Evolutionary conservation across 1,140 invertebrate genomes (phyloP).

Genomic region (Adoxophyes honmai): DNA sequence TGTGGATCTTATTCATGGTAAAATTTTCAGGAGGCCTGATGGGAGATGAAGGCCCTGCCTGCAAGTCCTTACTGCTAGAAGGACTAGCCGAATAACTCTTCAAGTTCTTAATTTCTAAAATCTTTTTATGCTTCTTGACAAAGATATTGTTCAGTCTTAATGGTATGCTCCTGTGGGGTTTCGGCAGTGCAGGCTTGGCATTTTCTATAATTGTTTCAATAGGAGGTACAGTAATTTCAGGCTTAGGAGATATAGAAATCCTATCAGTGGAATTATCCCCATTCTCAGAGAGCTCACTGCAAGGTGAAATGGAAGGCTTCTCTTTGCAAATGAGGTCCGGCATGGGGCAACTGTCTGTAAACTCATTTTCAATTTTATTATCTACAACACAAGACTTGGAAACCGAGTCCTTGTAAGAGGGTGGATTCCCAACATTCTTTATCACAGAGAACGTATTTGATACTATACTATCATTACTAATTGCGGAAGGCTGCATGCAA

Average conservation of each 20-base stretch:
- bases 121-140: conserved; percentile 70
- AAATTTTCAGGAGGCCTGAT: conserved; percentile 42
- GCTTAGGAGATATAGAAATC: conserved; percentile 42
- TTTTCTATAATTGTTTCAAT: conserved; percentile 25
- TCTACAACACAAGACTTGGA: conserved; percentile 41
- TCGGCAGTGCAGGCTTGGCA: conserved; percentile 14
- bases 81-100: conserved; percentile 32
- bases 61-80: conserved; percentile 17
- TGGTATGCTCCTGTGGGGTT: conserved; percentile 42
- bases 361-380: conserved; percentile 59
- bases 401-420: conserved; percentile 42
- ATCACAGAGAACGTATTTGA: conserved; percentile 69
- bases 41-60: conserved; percentile 17
- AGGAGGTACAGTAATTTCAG: conserved; percentile 24
- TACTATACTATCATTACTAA: conserved; percentile 38
- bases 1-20: conserved; percentile 50
- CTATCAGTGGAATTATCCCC: conserved; percentile 59
- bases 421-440: conserved; percentile 65
- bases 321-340: conserved; percentile 74
- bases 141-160: conserved; percentile 65
- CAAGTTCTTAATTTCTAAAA: conserved; percentile 67
- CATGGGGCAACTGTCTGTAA: conserved; percentile 61
- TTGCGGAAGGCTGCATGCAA: conserved; percentile 33
- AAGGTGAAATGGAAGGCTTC: conserved; percentile 72
- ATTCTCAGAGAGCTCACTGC: conserved; percentile 68